Base-by-base conservation (phyloP, 2,113 vertebrate genomes). In the Prolemur simus region DNA sequence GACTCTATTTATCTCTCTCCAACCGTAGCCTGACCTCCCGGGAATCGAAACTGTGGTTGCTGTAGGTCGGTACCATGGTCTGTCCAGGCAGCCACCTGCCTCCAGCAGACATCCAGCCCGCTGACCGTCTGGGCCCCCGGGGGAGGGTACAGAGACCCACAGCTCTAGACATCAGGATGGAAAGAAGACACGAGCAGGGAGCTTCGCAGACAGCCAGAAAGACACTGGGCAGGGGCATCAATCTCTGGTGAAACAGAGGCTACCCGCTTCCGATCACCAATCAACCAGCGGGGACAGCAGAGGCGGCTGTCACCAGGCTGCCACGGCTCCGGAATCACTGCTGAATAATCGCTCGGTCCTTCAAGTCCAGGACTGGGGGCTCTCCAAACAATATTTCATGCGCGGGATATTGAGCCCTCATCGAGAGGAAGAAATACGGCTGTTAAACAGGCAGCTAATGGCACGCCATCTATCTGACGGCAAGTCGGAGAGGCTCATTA, bases 361-460 rank as follows among this genome's bases (percentile, higher is more conserved):
- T 98, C 97, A 94, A 95, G 94, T 84, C 97, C 60, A 94, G 96
- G 85, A 93, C 76, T 83, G 93, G 96, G 85, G 97, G 87, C 97
- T 97, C 97, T 91, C 93, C 60, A 23, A 94, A 97, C 73, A 90
- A 95, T 98, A 98, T 98, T 87, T 98, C 98, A 98, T 92, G 88
- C 92, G 95, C 63, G 96, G 97, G 98, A 97, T 97, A 97, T 78
- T 89, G 96, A 98, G 96, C 97, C 97, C 97, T 97, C 98, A 95
- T 98, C 94, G 58, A 73, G 87, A 97, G 89, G 95, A 98, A 98
- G 98, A 99, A 98, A 98, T 98, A 98, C 73, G 96, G 94, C 94
- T 94, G 95, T 98, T 92, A 97, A 98, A 97, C 97, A 98, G 98
- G 97, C 95, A 92, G 97, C 94, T 98, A 98, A 97, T 98, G 98